phyloP scores from a whole-genome alignment of 1,140 invertebrate species.

The Vanessa atalanta region DNA sequence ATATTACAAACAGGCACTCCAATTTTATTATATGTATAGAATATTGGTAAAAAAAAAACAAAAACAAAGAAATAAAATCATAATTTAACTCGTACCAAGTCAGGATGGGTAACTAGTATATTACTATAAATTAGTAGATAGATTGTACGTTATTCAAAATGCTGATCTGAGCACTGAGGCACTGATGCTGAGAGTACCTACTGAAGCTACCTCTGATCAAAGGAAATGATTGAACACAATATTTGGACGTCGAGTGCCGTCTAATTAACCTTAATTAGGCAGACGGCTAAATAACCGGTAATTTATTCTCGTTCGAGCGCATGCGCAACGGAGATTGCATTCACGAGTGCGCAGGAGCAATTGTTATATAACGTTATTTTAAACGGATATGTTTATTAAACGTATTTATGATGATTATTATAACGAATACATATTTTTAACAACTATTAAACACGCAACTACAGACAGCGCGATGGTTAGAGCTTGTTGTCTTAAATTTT shows the following conservation, averaged over 20 bases:
- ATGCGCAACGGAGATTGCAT: conserved; percentile 1
- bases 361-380: background rate
- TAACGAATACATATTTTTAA: no score
- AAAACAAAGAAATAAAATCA: no score
- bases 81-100: no score
- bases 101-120: no score
- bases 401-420: no score
- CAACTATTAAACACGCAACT: no score
- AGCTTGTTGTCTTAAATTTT: no score
- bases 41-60: no score
- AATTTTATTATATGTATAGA: no score
- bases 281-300: conserved; percentile 25
- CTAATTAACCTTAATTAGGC: conserved; percentile 39
- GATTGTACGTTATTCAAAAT: background rate
- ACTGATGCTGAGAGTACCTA: background rate
- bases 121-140: background rate
- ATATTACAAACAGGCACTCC: no score
- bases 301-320: conserved; percentile 12
- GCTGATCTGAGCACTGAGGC: background rate
- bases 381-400: no score
- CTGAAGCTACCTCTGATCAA: conserved; percentile 5
- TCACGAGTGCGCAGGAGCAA: conserved; percentile 8
- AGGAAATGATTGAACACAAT: conserved; percentile 24
- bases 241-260: conserved; percentile 32
- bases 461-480: no score